These are phyloP conservation scores for Muntiacus muntjak DNA, from an alignment of 2,113 vertebrate genomes.

Conservation along the genomic window DNA sequence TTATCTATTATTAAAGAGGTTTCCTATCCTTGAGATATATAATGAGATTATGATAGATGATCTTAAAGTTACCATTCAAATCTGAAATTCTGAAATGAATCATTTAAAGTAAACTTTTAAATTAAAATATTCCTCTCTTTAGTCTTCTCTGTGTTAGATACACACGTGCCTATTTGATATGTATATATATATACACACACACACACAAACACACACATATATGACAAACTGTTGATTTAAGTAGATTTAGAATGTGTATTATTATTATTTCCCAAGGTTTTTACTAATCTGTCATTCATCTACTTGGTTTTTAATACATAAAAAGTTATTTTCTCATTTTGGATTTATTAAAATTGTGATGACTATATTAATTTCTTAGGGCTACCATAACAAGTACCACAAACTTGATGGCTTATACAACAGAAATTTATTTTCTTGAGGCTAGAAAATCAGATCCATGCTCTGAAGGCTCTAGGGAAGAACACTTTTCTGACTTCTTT, in stretches of 20 bases:
- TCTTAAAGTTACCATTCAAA: background rate
- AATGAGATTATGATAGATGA: background rate
- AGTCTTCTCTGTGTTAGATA: background rate
- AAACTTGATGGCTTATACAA: background rate
- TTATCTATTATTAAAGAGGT: background rate
- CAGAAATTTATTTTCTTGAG: background rate
- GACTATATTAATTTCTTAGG: background rate
- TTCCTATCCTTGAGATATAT: background rate
- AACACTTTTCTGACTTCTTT: background rate
- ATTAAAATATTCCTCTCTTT: background rate
- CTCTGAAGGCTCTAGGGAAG: background rate
- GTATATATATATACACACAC: background rate
- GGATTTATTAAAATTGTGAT: background rate
- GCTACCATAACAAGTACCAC: background rate
- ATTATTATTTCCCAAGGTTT: background rate
- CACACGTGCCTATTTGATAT: background rate
- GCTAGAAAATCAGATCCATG: background rate
- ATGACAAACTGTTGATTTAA: background rate
- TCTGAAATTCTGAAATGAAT: background rate
- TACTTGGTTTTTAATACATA: background rate
- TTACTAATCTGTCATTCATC: background rate
- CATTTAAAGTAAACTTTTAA: background rate
- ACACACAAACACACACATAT: background rate
- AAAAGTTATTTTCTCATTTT: background rate
- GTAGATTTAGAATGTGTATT: background rate